Evolutionary conservation across 2,797 vertebrate species (phyloP), one percentile per base, ranked within the genome.

Genomic region (Phataginus tricuspis): DNA sequence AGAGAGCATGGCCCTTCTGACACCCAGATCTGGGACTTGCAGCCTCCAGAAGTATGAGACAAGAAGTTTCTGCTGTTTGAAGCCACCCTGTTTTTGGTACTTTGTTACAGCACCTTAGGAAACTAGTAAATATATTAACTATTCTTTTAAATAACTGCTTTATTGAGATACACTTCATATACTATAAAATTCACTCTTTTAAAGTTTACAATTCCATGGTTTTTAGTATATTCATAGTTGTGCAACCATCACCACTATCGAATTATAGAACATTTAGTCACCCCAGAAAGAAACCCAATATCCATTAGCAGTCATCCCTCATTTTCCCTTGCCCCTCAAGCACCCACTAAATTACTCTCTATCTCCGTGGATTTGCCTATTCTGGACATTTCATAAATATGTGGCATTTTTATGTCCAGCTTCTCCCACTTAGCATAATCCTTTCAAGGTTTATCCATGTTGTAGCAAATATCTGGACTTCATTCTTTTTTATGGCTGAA

Each of bases 101-200:
- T 83, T 83, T 68, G 31, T 61, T 68, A 34, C 16, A 34, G n/a
- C 37, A 72, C 45, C 61, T 31, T 31, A 34, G n/a, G 51, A 96
- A 86, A 78, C 13, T 29, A 14, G 27, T 34, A 61, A 15, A 63
- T 18, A 34, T 21, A 37, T 63, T 59, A 94, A 82, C 34, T 34
- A 49, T 23, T 64, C 59, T 51, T 93, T 74, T 25, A 64, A 92
- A 42, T 9, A 71, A 72, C 12, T 57, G 51, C 53, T 86, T 80
- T 49, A n/a, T 12, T 53, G 34, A 49, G 37, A n/a, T 85, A 5
- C 12, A 37, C 34, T 63, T 85, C 21, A 63, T 16, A 9, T 2
- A 19, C 27, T 77, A 64, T 31, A 27, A 80, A 88, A 63, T 7
- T 59, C 53, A 49, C 51, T n/a, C 49, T 49, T 45, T 55, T 39